Base-by-base conservation (phyloP, 2,113 vertebrate genomes). In the Daboia siamensis region DNA sequence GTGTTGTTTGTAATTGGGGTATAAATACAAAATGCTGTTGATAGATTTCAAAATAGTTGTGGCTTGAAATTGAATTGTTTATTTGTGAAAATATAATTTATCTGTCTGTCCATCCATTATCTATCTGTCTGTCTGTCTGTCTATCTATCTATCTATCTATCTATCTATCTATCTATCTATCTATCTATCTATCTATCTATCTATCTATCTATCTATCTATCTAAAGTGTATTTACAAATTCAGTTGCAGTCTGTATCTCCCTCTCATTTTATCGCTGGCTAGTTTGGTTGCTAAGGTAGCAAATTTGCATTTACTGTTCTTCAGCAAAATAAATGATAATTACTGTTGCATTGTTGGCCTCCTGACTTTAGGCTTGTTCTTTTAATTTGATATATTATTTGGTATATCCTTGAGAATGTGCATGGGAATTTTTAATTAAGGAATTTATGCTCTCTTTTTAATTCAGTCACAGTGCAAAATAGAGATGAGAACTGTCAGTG, bases 401-500 rank as follows among this genome's bases (percentile, higher is more conserved):
- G 97, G 89, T 96, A 95, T 97, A 96, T 97, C 96, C 97, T 98
- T 97, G 95, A 96, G 95, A 93, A 93, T 85, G 90, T 64, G 74
- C 94, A 90, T 96, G 94, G 96, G 91, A 54, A 94, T 96, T 80
- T 84, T 90, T n/a, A 56, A 95, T 95, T 96, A 94, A 86, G 91
- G 95, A 94, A 96, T 97, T 95, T 96, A 93, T 94, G 93, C 94
- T 80, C 33, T 6, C 33, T 80, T 97, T 95, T 92, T 90, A 93
- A 93, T 95, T 96, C 95, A 95, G 94, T 95, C 95, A 96, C 91
- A 96, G 95, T 95, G 92, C 92, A 94, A 94, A 96, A 96, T 3
- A 90, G 95, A 97, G 96, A 96, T 97, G 96, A 97, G 95, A 96
- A 97, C 87, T 97, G 97, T 97, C 96, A 97, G 93, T 93, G 94